Base-by-base conservation (phyloP, 1,140 invertebrate species). In the Popillia japonica region DNA sequence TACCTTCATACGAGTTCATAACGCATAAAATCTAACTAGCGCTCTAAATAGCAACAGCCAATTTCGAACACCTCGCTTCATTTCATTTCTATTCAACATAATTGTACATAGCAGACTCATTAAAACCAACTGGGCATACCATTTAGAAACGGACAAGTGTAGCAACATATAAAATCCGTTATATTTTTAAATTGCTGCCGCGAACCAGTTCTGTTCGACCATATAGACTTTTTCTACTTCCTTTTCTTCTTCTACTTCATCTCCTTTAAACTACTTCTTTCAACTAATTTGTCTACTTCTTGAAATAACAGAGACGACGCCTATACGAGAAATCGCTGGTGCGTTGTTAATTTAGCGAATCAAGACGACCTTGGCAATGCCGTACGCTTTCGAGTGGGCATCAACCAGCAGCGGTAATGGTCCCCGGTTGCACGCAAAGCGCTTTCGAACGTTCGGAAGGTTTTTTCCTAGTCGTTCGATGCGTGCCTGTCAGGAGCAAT, bases 341-440 rank as follows among this genome's bases (percentile, higher is more conserved):
- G 64, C 64, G 64, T 72, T 72, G 64, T 72, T 72, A 72, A 72
- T 72, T 72, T 72, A 72, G 48, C 48, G n/a, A 55, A 55, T 55
- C 48, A 55, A 27, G 34, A 22, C 64, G 64, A 40, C 64, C 64
- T 72, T 72, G 64, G 64, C 64, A 72, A 72, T 72, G 64, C 34
- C 64, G 64, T 27, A 22, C 64, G 64, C 64, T 27, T 72, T 72
- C 34, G 22, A 34, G 23, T 40, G 23, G 64, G 14, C 23, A 27
- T 72, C 22, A 72, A 34, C 64, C 64, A 34, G 23, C 64, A 34
- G 23, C 64, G 64, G 23, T 72, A 27, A 22, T 11, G 23, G 22
- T 7, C 17, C 61, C 17, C 8, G 61, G 42, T 44, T n/a, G 48
- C 48, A 55, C 48, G 48, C 48, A 55, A 55, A 55, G 11, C 48